These are phyloP conservation scores for Picathartes gymnocephalus DNA, from an alignment of 2,113 vertebrate species.

Conservation along the genomic window DNA sequence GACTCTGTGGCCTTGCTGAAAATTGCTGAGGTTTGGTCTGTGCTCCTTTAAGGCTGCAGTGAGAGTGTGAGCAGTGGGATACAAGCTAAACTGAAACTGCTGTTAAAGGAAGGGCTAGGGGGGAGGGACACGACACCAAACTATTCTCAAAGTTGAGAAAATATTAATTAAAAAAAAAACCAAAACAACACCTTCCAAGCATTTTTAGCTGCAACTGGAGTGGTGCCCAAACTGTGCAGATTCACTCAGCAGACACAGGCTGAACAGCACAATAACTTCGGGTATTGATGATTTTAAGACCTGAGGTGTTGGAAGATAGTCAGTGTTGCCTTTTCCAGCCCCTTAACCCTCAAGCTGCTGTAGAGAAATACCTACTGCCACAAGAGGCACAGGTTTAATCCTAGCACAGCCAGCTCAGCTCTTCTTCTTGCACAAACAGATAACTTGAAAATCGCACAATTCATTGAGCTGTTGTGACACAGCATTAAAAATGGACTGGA, in stretches of 20 bases:
- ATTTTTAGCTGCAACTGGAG: constrained; percentile 40
- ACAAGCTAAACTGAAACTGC: neutral
- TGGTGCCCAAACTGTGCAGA: constrained; percentile 16
- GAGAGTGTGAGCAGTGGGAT: neutral
- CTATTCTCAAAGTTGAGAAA: neutral
- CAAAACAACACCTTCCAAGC: neutral
- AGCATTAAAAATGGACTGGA: neutral
- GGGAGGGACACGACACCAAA: rapidly evolving
- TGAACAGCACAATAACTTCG: neutral
- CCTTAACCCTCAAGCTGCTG: constrained; percentile 43
- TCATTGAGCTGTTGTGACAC: neutral
- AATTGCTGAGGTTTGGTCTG: constrained; percentile 31
- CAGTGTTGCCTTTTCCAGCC: neutral
- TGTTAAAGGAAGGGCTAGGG: neutral
- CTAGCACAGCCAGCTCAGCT: neutral
- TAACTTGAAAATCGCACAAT: neutral
- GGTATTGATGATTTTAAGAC: constrained; percentile 29
- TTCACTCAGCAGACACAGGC: constrained; percentile 15
- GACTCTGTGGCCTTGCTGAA: neutral
- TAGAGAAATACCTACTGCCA: neutral
- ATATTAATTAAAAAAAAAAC: neutral
- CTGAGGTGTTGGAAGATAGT: neutral
- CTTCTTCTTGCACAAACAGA: neutral
- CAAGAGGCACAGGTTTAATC: neutral
- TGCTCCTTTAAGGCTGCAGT: constrained; percentile 4